phyloP scores from a whole-genome alignment of 2,797 vertebrate genomes.

The Alcedo atthis region DNA sequence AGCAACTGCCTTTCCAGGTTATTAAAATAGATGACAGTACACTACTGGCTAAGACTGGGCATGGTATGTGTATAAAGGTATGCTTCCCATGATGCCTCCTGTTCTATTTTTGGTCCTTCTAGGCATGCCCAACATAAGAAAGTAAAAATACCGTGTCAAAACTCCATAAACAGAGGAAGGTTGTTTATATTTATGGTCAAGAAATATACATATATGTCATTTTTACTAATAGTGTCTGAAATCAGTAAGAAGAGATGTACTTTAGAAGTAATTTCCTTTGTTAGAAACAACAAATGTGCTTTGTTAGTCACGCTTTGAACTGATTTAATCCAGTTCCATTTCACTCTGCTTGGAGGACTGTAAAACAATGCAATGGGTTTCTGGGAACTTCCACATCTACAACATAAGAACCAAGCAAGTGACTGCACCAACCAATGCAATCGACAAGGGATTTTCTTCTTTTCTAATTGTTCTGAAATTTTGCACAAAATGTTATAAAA shows the following conservation, averaged over 20 bases:
- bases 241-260: not conserved
- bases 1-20: constrained; percentile 21
- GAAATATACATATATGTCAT: not conserved
- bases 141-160: constrained; percentile 25
- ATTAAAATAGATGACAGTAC: constrained; percentile 11
- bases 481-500: not conserved
- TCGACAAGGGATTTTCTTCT: not conserved
- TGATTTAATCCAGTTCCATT: constrained; percentile 2
- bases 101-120: constrained; percentile 17
- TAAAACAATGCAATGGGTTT: not conserved
- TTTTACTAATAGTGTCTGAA: not conserved
- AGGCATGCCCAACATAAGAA: not conserved
- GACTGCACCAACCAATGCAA: not conserved
- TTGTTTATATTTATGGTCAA: not conserved
- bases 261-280: constrained; percentile 18
- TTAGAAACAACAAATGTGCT: not conserved
- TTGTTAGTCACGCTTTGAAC: constrained; percentile 6
- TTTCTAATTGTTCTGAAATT: not conserved
- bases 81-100: constrained; percentile 5
- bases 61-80: constrained; percentile 1
- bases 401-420: not conserved
- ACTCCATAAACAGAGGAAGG: constrained; percentile 14
- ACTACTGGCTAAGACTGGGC: not conserved
- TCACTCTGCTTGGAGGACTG: not conserved
- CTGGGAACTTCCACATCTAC: not conserved